A percentile compares a stretch with the other conserved stretches of the same genome.
Conservation (phyloP, 2,113 vertebrate species). For the Ammodytes marinus region DNA sequence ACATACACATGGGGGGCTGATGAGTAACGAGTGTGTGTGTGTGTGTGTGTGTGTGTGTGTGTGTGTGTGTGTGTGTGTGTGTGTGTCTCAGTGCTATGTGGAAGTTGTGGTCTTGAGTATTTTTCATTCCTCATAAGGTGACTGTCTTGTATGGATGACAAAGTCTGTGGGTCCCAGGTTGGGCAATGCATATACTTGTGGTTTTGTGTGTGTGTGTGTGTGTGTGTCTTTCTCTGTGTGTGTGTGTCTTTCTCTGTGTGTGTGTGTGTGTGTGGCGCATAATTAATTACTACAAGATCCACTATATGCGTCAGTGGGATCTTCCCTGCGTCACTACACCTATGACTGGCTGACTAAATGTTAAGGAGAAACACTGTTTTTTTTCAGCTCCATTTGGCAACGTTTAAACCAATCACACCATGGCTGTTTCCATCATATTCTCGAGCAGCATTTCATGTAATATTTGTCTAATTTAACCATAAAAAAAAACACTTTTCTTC, state of each 20-base stretch:
- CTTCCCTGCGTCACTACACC: slow-evolving; percentile 31
- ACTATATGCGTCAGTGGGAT: slow-evolving; percentile 73
- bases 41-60: slow-evolving; percentile 2
- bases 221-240: neutral
- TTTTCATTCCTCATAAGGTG: slow-evolving; percentile 60
- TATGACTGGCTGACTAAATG: neutral
- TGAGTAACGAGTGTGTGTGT: slow-evolving; percentile 51
- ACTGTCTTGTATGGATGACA: slow-evolving; percentile 48
- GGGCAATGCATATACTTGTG: slow-evolving; percentile 42
- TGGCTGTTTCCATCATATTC: slow-evolving; percentile 42
- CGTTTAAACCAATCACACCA: slow-evolving; percentile 3
- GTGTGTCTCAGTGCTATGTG: neutral
- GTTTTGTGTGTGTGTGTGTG: slow-evolving; percentile 32
- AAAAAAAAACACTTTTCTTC: slow-evolving; percentile 48
- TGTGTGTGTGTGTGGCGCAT: slow-evolving; percentile 61
- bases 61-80: neutral
- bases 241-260: neutral
- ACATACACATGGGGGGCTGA: slow-evolving; percentile 11
- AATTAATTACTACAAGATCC: slow-evolving; percentile 58
- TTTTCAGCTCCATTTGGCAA: slow-evolving; percentile 58
- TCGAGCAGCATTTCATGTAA: slow-evolving; percentile 62
- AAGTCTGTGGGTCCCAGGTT: slow-evolving; percentile 52
- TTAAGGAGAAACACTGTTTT: slow-evolving; percentile 6
- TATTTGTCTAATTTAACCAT: slow-evolving; percentile 46
- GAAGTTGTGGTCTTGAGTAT: slow-evolving; percentile 47